These are phyloP conservation scores for Cyclophora punctaria DNA, from an alignment of 2,888 invertebrate genomes.

Conservation along the genomic window DNA sequence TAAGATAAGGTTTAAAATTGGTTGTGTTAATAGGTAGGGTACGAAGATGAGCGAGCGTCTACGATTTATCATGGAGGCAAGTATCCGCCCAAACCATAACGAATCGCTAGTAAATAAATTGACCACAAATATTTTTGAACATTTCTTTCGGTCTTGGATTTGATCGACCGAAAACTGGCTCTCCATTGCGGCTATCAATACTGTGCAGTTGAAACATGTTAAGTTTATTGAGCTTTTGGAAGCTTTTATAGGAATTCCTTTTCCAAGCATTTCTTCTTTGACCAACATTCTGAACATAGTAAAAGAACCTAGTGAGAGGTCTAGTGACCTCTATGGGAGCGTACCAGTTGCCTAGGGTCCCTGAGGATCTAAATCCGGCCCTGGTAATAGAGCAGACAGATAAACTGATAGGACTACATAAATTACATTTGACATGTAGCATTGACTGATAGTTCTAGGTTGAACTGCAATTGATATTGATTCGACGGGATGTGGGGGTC, in stretches of 20 bases:
- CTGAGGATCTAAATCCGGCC: neutral
- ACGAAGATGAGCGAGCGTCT: conserved; percentile 53
- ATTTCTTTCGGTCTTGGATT: conserved; percentile 46
- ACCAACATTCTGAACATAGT: no score
- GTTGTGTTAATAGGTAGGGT: conserved; percentile 13
- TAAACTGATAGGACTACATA: conserved; percentile 24
- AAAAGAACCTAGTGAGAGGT: no score
- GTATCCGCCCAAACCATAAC: conserved; percentile 71
- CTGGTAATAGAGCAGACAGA: no score
- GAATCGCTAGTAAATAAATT: conserved; percentile 72
- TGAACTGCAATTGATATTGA: conserved; percentile 60
- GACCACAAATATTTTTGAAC: conserved; percentile 64
- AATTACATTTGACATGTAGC: conserved; percentile 62
- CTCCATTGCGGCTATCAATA: no score
- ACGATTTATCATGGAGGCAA: conserved; percentile 69
- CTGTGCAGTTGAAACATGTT: no score
- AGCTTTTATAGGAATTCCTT: no score
- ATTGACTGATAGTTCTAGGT: conserved; percentile 63
- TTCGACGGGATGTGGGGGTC: conserved; percentile 70
- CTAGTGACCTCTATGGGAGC: no score
- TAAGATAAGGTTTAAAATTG: conserved; percentile 29
- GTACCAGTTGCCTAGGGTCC: neutral
- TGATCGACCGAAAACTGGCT: no score
- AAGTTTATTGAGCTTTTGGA: no score
- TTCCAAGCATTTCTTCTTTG: no score